Percentiles rank a stretch among this genome's conserved stretches.
These are phyloP conservation scores for Neocrepidodera transversa DNA, from an alignment of 2,888 invertebrate genomes.

Conservation along the genomic window DNA sequence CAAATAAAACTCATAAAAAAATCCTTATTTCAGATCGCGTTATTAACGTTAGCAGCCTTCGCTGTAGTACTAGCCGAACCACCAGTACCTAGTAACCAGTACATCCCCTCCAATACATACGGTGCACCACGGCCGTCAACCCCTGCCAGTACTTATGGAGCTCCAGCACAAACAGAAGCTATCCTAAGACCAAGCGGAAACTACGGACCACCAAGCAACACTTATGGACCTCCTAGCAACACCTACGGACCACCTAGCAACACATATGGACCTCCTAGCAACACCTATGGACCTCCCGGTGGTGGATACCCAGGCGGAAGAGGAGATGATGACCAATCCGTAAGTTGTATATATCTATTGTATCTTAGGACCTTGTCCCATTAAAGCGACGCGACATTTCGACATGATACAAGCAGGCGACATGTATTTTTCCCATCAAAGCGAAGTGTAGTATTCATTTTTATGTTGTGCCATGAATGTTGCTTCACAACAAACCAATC, in stretches of 20 bases:
- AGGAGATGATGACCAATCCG: constrained; percentile 54
- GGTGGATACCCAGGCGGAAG: constrained; percentile 39
- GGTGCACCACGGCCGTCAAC: constrained; percentile 46
- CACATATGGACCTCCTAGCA: constrained; percentile 40
- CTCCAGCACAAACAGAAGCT: constrained; percentile 43
- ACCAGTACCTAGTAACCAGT: constrained; percentile 55
- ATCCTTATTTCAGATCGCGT: constrained; percentile 47
- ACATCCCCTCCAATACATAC: constrained; percentile 53
- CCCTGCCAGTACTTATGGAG: constrained; percentile 49
- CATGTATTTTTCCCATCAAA: no score
- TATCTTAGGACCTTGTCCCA: no score
- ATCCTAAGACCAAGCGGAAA: constrained; percentile 39
- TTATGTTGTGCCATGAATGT: no score
- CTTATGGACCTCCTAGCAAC: constrained; percentile 43
- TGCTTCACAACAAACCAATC: no score
- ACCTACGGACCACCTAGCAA: constrained; percentile 42
- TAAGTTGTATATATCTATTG: no score
- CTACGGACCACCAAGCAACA: constrained; percentile 44
- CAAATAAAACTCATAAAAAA: no score
- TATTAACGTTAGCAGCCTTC: constrained; percentile 46
- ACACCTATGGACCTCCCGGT: constrained; percentile 40
- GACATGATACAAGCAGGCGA: no score
- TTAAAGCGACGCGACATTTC: no score
- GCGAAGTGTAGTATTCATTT: no score
- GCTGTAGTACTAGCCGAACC: constrained; percentile 55